Base-by-base conservation (phyloP, 2,797 vertebrate genomes). In the Eleutherodactylus coqui region DNA sequence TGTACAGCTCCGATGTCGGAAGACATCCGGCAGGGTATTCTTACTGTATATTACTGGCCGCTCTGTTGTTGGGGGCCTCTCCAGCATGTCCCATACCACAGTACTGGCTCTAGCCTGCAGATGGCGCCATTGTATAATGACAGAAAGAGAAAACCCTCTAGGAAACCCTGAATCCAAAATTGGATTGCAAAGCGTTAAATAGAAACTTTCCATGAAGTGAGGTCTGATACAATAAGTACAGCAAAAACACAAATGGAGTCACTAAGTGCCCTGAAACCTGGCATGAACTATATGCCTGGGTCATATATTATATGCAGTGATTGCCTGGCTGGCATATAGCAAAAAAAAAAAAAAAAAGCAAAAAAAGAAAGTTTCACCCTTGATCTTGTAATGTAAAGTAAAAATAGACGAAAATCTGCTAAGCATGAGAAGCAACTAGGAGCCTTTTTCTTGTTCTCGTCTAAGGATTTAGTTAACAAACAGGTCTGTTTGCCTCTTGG, bases 401-500 rank as follows among this genome's bases (percentile, higher is more conserved):
- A 34, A 38, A 24, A 45, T 47, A 85, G 32, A 83, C 16, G 41
- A 27, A 34, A 79, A 87, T 29, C 14, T 51, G 29, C 38, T 45
- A 51, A 51, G 86, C 70, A 83, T n/a, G 70, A 64, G 43, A 47
- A 80, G 55, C 55, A 43, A 55, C 17, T 73, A 43, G 10, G 13
- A 73, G 69, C 43, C 45, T 41, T 73, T 51, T 49, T 47, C 53
- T 49, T 80, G 67, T 80, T 78, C 81, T 45, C 67, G 32, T 60
- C 76, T 14, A 80, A 79, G 86, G 86, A 87, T 84, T 84, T 84
- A 64, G 64, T 80, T 84, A 87, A 87, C 86, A 87, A 87, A 87
- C 75, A 87, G 86, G 81, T 83, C 49, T 87, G 86, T 87, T 87
- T 87, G 76, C 82, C 70, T 80, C 76, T 80, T 84, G 82, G 86